Conservation (phyloP, 1,140 invertebrate species). For the Drosophila leontia region DNA sequence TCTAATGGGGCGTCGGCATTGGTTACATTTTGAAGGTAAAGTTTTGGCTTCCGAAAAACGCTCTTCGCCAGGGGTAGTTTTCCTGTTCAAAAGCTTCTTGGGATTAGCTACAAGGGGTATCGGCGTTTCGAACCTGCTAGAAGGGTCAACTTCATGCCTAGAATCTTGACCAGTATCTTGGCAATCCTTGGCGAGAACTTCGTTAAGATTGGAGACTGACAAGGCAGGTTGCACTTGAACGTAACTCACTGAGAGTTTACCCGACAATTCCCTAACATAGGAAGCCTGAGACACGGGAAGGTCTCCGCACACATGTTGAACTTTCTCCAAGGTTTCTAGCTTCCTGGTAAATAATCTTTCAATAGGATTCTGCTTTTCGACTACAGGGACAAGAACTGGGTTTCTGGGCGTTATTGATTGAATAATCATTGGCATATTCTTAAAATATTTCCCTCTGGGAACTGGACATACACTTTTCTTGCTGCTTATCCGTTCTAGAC, state of each 20-base stretch:
- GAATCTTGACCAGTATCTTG: not conserved
- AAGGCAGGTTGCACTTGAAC: not conserved
- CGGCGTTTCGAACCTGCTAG: not conserved
- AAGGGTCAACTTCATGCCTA: not conserved
- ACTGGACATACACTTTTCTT: not conserved
- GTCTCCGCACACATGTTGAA: slow-evolving; percentile 16
- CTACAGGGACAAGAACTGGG: not conserved
- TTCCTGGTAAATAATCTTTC: not conserved
- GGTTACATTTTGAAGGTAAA: not conserved
- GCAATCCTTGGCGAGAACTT: not conserved
- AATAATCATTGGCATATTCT: not conserved
- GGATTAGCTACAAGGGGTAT: slow-evolving; percentile 2
- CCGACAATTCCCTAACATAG: not conserved
- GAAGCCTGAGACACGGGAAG: slow-evolving; percentile 8
- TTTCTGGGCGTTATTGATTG: not conserved
- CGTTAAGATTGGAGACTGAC: not conserved
- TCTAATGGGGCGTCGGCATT: not conserved
- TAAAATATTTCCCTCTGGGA: not conserved
- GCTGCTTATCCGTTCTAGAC: too few species aligned
- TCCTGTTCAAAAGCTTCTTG: not conserved
- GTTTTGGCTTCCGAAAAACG: not conserved
- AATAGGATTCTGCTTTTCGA: not conserved
- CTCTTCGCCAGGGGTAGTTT: not conserved
- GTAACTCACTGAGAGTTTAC: not conserved
- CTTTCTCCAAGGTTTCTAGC: not conserved